Base-by-base conservation (phyloP, 2,113 vertebrate species). In the Macroglossus sobrinus region DNA sequence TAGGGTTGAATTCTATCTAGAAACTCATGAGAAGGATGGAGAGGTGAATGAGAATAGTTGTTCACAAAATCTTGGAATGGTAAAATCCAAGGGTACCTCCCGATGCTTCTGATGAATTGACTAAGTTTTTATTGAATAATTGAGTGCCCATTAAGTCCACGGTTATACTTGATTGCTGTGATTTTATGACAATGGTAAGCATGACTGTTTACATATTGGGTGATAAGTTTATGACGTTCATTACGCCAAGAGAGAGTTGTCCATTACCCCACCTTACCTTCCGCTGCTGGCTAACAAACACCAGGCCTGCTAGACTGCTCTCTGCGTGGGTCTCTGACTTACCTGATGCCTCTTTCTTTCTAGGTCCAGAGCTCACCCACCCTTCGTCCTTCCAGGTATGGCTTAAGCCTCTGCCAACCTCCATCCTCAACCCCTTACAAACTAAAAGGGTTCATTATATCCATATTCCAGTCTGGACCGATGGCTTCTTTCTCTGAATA, bases 401-500 rank as follows among this genome's bases (percentile, higher is more conserved):
- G 33, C 22, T 68, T 91, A 72, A 93, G 43, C 47, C 61, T 47
- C 35, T 84, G 24, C 24, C n/a, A 43, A 33, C 13, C 28, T 68
- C 47, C 55, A 14, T 72, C 24, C 33, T 7, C 38, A 50, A 71
- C 38, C 15, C 43, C 43, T 92, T 94, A 63, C 43, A 89, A 93
- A 78, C 19, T 38, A 93, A 82, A 43, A 94, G 69, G 30, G 3
- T 16, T 78, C 38, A 84, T 91, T 64, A 66, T 88, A 45, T 71
- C 59, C 84, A 45, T 71, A 40, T 69, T 91, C 35, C 66, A 76
- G 38, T 89, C 15, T 66, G 21, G 81, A 71, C 47, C 61, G 35
- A 82, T 82, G 69, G 53, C 71, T 68, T 97, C 28, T 93, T 92
- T 86, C 63, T 57, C n/a, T 79, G 55, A 76, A 90, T 63, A 87